Percentiles rank a stretch among this genome's conserved stretches.
phyloP scores from a whole-genome alignment of 2,113 vertebrate genomes.

The Acrocephalus arundinaceus region DNA sequence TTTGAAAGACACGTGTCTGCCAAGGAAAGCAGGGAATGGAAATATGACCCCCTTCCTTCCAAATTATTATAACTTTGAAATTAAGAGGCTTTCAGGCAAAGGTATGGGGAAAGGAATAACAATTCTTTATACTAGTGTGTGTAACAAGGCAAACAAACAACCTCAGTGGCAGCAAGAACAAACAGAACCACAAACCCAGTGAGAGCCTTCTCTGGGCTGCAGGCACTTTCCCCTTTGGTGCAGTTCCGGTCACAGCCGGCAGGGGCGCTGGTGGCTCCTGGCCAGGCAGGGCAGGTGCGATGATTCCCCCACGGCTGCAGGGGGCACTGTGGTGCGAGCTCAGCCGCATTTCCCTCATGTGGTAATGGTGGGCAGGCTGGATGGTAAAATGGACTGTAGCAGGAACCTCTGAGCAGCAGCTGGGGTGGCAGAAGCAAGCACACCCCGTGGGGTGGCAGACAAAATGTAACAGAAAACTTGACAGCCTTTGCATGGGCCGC shows the following conservation, averaged over 20 bases:
- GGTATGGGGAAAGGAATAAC: too few relatives aligned
- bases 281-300: too few relatives aligned
- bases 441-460: background rate
- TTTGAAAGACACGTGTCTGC: background rate
- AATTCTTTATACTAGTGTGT: too few relatives aligned
- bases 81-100: too few relatives aligned
- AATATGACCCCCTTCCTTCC: background rate
- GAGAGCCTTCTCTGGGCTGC: too few relatives aligned
- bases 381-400: background rate
- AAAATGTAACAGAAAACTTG: background rate
- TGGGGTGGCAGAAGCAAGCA: background rate
- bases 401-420: fast-evolving
- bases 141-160: too few relatives aligned
- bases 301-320: background rate
- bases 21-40: background rate
- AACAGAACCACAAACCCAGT: too few relatives aligned
- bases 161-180: too few relatives aligned
- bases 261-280: too few relatives aligned
- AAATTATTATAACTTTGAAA: background rate
- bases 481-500: fast-evolving
- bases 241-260: too few relatives aligned
- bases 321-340: background rate
- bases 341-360: fast-evolving
- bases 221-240: too few relatives aligned
- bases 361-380: background rate